Evolutionary conservation across 2,888 invertebrate genomes (phyloP).

Genomic region (Drosophila paranaensis): DNA sequence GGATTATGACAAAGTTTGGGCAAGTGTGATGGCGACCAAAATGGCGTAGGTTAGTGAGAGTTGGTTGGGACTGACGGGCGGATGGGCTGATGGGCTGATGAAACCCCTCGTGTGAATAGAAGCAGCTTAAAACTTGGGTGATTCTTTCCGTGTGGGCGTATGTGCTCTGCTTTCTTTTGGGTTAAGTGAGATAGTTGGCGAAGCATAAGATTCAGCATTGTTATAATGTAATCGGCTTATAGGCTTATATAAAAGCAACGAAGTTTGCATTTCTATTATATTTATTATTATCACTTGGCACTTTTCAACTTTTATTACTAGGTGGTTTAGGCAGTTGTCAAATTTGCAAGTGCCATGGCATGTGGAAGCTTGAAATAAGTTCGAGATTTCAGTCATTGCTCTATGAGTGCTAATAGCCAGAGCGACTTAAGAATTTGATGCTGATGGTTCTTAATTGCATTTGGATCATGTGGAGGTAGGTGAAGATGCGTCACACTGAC

Average conservation of each 20-base stretch:
- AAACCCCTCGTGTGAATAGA: constrained; percentile 17
- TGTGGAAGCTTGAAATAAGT: not conserved
- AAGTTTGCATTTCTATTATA: constrained; percentile 13
- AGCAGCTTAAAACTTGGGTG: constrained; percentile 36
- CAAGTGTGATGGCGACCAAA: constrained; percentile 46
- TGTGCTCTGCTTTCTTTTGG: not conserved
- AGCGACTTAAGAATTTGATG: no score
- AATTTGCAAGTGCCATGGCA: not conserved
- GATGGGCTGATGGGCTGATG: constrained; percentile 24
- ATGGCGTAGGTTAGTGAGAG: constrained; percentile 7
- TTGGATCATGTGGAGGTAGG: no score
- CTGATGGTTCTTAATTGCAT: no score
- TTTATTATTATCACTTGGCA: constrained; percentile 14
- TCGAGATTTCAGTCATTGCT: not conserved
- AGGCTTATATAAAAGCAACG: constrained; percentile 7
- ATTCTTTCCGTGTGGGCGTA: constrained; percentile 6
- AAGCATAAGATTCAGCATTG: constrained; percentile 40
- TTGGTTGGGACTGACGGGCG: not conserved
- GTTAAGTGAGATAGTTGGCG: constrained; percentile 16
- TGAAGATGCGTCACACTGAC: no score
- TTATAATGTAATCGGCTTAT: constrained; percentile 54
- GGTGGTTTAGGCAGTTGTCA: constrained; percentile 2
- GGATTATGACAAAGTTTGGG: constrained; percentile 68
- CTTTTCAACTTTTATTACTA: constrained; percentile 2
- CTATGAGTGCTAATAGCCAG: not conserved